Evolutionary conservation across 2,113 vertebrate genomes (phyloP).

Genomic region (Cryptotis parvus): DNA sequence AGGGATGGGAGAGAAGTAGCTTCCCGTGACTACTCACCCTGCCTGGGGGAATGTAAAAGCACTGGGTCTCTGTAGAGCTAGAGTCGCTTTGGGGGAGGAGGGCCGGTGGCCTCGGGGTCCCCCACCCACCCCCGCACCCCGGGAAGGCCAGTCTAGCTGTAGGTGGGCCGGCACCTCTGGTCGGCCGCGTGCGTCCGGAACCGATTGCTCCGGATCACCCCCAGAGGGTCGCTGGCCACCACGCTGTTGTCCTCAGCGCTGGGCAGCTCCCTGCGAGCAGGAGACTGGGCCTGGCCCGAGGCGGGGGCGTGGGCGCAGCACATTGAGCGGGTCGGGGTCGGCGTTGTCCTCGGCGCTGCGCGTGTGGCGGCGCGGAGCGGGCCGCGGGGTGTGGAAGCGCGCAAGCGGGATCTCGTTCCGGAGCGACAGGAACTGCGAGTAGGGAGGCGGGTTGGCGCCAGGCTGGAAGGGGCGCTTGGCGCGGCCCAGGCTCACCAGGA

Average conservation of each 20-base stretch:
- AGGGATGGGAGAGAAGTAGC: no score
- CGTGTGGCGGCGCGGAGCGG: conserved; percentile 85
- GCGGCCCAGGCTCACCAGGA: conserved; percentile 93
- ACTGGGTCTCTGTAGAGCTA: fast-evolving
- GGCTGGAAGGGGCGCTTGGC: conserved; percentile 88
- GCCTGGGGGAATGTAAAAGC: background rate
- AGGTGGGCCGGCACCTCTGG: conserved; percentile 15
- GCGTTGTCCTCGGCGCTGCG: conserved; percentile 85
- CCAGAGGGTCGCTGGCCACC: conserved; percentile 69
- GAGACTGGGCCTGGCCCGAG: conserved; percentile 17
- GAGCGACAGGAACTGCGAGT: conserved; percentile 92
- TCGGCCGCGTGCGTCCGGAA: background rate
- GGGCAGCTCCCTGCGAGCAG: conserved; percentile 72
- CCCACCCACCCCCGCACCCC: no score
- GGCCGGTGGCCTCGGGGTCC: fast-evolving
- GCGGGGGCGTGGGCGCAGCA: conserved; percentile 70
- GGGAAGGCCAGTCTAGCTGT: no score
- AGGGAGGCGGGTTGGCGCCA: conserved; percentile 92
- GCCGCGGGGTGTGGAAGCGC: conserved; percentile 86
- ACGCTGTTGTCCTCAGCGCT: conserved; percentile 63
- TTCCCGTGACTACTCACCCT: no score
- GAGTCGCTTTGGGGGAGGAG: fast-evolving
- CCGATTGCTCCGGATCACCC: conserved; percentile 47
- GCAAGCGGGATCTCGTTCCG: conserved; percentile 93
- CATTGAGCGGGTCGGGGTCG: conserved; percentile 58